These are phyloP conservation scores for Carettochelys insculpta DNA, from an alignment of 2,113 vertebrate genomes.

Conservation along the genomic window DNA sequence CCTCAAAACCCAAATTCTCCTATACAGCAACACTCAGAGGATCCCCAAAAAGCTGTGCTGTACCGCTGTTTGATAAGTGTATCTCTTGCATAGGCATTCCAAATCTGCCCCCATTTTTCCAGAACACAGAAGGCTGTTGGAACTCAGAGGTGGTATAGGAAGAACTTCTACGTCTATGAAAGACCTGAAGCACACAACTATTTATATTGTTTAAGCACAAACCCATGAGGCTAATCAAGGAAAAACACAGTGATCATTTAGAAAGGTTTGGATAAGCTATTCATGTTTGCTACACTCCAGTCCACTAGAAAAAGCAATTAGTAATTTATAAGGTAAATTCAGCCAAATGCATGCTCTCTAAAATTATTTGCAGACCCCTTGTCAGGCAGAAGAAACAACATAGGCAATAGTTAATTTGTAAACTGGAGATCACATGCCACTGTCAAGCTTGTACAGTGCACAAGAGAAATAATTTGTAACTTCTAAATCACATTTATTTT, in stretches of 20 bases:
- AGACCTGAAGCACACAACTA: not conserved
- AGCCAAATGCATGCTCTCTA: not conserved
- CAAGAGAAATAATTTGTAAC: not conserved
- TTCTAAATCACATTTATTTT: not conserved
- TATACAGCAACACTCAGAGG: not conserved
- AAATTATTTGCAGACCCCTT: not conserved
- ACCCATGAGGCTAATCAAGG: not conserved
- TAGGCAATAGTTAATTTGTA: not conserved
- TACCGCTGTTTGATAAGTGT: not conserved
- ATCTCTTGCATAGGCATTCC: not conserved
- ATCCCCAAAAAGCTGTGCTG: not conserved
- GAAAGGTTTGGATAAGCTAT: fast-evolving
- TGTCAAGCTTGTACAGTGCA: not conserved
- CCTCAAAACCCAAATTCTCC: not conserved
- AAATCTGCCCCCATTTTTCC: not conserved
- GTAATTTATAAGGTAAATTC: not conserved
- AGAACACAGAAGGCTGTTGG: fast-evolving
- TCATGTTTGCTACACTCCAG: not conserved
- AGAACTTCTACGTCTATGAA: not conserved
- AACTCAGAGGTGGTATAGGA: not conserved
- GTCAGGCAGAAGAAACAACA: not conserved
- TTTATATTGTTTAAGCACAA: not conserved
- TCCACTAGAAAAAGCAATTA: not conserved
- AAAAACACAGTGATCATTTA: not conserved
- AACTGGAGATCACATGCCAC: not conserved